These are phyloP conservation scores for Melanotaenia nigrans DNA, from an alignment of 2,797 vertebrate species.

Conservation along the genomic window DNA sequence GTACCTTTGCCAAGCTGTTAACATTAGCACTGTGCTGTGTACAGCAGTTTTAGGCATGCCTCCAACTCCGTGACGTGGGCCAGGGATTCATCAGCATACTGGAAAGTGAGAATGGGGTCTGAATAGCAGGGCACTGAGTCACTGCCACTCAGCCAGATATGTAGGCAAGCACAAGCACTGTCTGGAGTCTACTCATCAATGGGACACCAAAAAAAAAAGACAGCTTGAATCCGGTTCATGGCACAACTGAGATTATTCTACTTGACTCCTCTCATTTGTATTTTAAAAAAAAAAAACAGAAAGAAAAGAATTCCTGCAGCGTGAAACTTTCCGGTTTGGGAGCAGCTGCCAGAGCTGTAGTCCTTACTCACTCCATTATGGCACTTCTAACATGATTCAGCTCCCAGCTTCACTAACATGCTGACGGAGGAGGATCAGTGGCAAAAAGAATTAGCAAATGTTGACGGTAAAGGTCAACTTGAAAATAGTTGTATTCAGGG, in stretches of 20 bases:
- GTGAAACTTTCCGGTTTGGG: slow-evolving; percentile 60
- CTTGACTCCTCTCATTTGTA: slow-evolving; percentile 58
- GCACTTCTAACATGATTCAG: slow-evolving; percentile 62
- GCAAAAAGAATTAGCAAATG: slow-evolving; percentile 55
- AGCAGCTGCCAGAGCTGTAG: slow-evolving; percentile 54
- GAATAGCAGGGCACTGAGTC: slow-evolving; percentile 75
- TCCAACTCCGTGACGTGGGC: slow-evolving; percentile 72
- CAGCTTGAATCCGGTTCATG: slow-evolving; percentile 61
- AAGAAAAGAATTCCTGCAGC: slow-evolving; percentile 47
- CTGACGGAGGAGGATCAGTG: slow-evolving; percentile 50
- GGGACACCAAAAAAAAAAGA: slow-evolving; percentile 12
- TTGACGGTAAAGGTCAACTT: slow-evolving; percentile 63
- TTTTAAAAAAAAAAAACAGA: slow-evolving; percentile 17
- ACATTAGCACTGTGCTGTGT: slow-evolving; percentile 58
- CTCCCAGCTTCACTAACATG: slow-evolving; percentile 57
- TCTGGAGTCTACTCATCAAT: slow-evolving; percentile 53
- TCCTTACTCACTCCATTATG: slow-evolving; percentile 49
- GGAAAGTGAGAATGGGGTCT: slow-evolving; percentile 75
- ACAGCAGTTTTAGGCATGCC: slow-evolving; percentile 64
- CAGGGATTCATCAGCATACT: slow-evolving; percentile 72
- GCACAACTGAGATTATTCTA: slow-evolving; percentile 53
- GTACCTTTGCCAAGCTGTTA: slow-evolving; percentile 47
- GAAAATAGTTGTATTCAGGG: slow-evolving; percentile 16
- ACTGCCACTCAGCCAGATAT: slow-evolving; percentile 68
- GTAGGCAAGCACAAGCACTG: slow-evolving; percentile 58